Evolutionary conservation across 2,113 vertebrate species (phyloP).

Genomic region (Rissa tridactyla): DNA sequence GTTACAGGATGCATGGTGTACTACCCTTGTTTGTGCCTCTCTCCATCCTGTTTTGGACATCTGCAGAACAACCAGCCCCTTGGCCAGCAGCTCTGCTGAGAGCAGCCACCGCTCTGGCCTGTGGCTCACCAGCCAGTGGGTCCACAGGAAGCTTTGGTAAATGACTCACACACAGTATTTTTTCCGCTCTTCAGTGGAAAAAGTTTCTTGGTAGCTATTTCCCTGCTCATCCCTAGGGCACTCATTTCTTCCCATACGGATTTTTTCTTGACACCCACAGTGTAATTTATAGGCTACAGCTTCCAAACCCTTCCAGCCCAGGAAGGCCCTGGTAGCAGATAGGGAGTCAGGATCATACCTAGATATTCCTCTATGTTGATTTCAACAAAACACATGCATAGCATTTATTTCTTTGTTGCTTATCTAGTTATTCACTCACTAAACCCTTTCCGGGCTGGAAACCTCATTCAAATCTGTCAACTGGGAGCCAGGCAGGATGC

Average conservation of each 20-base stretch:
- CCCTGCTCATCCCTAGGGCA: background rate
- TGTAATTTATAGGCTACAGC: background rate
- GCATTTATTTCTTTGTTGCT: background rate
- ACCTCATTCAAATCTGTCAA: background rate
- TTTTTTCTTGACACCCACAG: background rate
- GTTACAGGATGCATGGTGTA: background rate
- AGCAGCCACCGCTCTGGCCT: background rate
- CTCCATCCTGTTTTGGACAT: background rate
- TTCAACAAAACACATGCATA: background rate
- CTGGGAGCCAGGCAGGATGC: background rate
- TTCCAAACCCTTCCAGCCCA: background rate
- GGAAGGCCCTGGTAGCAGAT: background rate
- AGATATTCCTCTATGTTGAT: background rate
- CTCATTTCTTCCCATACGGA: accelerated
- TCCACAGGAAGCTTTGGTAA: background rate
- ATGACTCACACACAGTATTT: background rate
- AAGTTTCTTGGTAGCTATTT: background rate
- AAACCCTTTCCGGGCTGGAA: background rate
- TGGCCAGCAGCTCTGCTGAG: background rate
- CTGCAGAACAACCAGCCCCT: background rate
- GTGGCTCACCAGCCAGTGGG: background rate
- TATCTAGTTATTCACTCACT: background rate
- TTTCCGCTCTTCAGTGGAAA: background rate
- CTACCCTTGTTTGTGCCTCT: background rate
- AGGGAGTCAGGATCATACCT: background rate